Base-by-base conservation (phyloP, 2,888 invertebrate genomes). In the Colletes collaris region DNA sequence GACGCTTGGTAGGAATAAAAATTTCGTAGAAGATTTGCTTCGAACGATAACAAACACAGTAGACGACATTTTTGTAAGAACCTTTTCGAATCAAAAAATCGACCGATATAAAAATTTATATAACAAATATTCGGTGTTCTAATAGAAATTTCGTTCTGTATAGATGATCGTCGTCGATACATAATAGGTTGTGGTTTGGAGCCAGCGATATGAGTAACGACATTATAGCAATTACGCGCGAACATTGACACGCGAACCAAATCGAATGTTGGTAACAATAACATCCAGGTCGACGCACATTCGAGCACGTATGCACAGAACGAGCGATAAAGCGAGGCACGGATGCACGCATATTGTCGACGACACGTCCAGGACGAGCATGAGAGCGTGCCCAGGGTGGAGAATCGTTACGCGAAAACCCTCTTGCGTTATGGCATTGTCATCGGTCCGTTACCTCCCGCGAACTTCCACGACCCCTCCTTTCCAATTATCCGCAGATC, bases 401-500 rank as follows among this genome's bases (percentile, higher is more conserved):
- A 74, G 79, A 81, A 76, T 72, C 83, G 85, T 89, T 81, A 83
- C 74, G 82, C 83, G 73, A 78, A 76, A 88, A 63, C 79, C 75
- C 87, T 75, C 74, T 64, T 76, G 79, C 84, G 76, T 88, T 88
- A 87, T 88, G 83, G 82, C 84, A 89, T 89, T 88, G 87, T 89
- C 89, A 86, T 82, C 86, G 82, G 78, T 72, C 76, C 75, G 74
- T 70, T 60, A 59, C 55, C 75, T 67, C 82, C 71, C 73, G 63
- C 62, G 64, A 55, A 65, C 77, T 52, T 63, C 71, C 70, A 46
- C 67, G 59, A 71, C 73, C 74, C 78, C 79, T 70, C 73, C 76
- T 63, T 86, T 76, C 90, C 91, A 92, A 92, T 92, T 91, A 91
- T 88, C 73, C 77, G 86, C 81, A 88, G 90, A 89, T 89, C 91